Conservation (phyloP, 1,140 invertebrate species). For the Oreohelix idahoensis region DNA sequence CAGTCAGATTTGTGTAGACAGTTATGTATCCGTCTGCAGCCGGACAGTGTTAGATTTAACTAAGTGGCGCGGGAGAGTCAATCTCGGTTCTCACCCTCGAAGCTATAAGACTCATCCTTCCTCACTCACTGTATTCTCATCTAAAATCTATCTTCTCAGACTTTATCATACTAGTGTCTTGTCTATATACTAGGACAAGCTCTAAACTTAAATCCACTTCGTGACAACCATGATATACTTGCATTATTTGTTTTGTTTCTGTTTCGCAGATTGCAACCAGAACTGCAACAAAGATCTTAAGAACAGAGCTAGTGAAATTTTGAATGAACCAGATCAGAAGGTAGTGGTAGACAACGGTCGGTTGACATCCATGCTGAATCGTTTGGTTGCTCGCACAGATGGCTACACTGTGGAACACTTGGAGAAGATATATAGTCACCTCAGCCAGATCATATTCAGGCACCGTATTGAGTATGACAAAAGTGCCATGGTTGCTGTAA, state of each 20-base stretch:
- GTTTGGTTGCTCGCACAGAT: conserved; percentile 63
- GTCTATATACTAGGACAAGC: no score
- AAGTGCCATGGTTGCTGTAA: conserved; percentile 23
- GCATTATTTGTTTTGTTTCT: neutral
- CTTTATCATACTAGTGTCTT: no score
- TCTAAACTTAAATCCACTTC: no score
- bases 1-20: no score
- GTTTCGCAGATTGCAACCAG: conserved; percentile 20
- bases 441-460: conserved; percentile 67
- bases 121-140: no score
- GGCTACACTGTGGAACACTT: conserved; percentile 65
- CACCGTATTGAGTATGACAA: conserved; percentile 63
- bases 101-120: no score
- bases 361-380: conserved; percentile 57
- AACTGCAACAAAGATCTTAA: conserved; percentile 42
- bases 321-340: conserved; percentile 43
- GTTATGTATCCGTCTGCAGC: no score
- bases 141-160: no score
- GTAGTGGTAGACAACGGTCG: conserved; percentile 50
- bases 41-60: no score
- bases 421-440: conserved; percentile 69
- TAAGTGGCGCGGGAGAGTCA: no score
- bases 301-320: conserved; percentile 46
- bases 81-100: no score
- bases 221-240: no score